Conservation (phyloP, 2,797 vertebrate species). For the Sardinella longiceps region DNA sequence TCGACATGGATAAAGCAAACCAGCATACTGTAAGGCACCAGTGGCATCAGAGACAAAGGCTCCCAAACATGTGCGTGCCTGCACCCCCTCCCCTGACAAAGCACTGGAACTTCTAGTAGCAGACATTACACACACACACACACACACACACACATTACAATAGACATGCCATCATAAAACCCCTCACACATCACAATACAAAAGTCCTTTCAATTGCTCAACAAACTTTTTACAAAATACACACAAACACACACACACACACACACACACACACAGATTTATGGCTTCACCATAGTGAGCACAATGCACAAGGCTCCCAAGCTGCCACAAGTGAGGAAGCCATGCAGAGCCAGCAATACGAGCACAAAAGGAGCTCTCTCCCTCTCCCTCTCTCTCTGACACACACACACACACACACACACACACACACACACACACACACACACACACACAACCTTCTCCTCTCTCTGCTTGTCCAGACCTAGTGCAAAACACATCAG, state of each 20-base stretch:
- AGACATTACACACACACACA: too few relatives aligned
- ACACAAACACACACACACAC: not conserved
- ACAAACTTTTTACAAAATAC: not conserved
- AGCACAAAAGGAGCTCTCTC: not conserved
- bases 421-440: too few relatives aligned
- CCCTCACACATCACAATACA: not conserved
- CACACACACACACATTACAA: conserved; percentile 9
- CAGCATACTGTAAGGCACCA: not conserved
- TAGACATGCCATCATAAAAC: not conserved
- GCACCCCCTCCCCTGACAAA: not conserved
- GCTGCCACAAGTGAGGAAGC: not conserved
- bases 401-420: too few relatives aligned
- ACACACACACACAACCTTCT: too few relatives aligned
- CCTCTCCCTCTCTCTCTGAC: too few relatives aligned
- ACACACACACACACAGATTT: not conserved
- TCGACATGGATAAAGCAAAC: not conserved
- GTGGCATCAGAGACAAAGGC: not conserved
- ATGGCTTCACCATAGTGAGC: not conserved
- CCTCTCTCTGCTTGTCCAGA: too few relatives aligned
- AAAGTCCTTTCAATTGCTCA: not conserved
- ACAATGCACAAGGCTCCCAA: conserved; percentile 5
- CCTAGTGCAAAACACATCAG: not conserved
- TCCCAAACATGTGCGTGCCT: not conserved
- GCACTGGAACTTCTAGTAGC: not conserved
- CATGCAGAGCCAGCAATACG: not conserved